phyloP scores from a whole-genome alignment of 2,113 vertebrate species.

The Scomber colias region DNA sequence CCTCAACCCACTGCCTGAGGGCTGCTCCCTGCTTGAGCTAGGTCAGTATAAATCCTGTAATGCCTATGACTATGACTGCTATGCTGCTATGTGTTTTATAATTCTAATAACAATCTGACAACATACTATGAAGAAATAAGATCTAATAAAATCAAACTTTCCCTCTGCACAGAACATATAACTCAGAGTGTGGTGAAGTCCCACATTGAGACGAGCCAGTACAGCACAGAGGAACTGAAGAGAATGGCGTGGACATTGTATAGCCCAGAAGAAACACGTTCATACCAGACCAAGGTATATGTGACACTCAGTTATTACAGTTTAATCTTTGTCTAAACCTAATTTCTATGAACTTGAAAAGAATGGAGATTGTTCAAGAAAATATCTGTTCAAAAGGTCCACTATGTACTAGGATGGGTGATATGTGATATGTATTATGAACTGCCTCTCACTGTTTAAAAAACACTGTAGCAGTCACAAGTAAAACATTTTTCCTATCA shows the following conservation, averaged over 20 bases:
- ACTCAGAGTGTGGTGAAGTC: conserved; percentile 92
- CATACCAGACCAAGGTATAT: conserved; percentile 88
- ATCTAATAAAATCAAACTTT: conserved; percentile 7
- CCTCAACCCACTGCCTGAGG: conserved; percentile 76
- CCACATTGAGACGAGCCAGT: conserved; percentile 92
- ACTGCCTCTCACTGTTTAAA: neutral
- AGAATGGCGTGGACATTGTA: conserved; percentile 89
- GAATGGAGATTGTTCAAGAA: neutral
- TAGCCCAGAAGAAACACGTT: conserved; percentile 88
- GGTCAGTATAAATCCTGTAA: conserved; percentile 78
- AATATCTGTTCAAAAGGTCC: neutral
- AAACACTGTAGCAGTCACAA: neutral
- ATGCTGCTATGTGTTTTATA: neutral
- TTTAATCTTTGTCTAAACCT: neutral
- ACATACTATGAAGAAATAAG: neutral
- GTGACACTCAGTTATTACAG: neutral
- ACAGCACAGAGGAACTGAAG: conserved; percentile 90
- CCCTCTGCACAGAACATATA: conserved; percentile 84
- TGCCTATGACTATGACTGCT: neutral
- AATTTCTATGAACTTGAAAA: neutral
- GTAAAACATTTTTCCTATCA: neutral
- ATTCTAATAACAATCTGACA: neutral
- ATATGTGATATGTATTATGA: neutral
- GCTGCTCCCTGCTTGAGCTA: conserved; percentile 86
- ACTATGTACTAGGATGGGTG: neutral